Percentiles rank a stretch among this genome's conserved stretches.
phyloP scores from a whole-genome alignment of 2,113 vertebrate species.

The Forbesichthys agassizii region DNA sequence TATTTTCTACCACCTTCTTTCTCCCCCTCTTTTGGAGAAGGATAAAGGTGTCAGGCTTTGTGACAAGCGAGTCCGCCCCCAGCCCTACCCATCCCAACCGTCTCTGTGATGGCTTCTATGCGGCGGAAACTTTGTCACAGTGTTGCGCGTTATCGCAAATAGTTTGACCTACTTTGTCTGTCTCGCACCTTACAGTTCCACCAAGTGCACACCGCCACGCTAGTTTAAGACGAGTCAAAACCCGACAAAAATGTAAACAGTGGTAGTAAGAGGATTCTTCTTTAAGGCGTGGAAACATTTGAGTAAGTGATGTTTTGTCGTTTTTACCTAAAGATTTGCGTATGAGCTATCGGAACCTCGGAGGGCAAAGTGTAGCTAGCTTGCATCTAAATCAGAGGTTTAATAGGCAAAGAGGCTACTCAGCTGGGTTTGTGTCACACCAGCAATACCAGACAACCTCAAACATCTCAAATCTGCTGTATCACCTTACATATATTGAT shows the following conservation, averaged over 20 bases:
- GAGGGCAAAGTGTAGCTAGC: neutral
- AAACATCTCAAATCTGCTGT: neutral
- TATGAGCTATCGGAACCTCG: neutral
- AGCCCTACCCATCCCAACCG: conserved; percentile 15
- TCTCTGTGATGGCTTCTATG: conserved; percentile 58
- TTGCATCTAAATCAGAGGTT: neutral
- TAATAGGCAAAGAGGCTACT: neutral
- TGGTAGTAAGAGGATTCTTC: neutral
- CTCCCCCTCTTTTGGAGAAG: conserved; percentile 22
- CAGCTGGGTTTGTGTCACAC: no score
- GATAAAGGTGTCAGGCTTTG: conserved; percentile 74
- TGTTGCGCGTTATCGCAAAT: conserved; percentile 55
- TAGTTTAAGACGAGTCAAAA: neutral
- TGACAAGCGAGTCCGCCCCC: conserved; percentile 69
- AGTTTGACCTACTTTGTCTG: conserved; percentile 76
- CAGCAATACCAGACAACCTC: neutral
- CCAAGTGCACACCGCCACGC: neutral
- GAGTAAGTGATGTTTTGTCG: neutral
- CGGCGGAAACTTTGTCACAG: conserved; percentile 63
- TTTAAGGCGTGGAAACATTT: neutral
- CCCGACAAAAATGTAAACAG: neutral
- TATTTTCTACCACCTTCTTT: neutral
- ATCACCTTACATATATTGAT: neutral
- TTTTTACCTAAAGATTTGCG: neutral
- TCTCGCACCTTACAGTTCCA: neutral